phyloP scores from a whole-genome alignment of 2,888 invertebrate genomes.

The Molanna angustata region DNA sequence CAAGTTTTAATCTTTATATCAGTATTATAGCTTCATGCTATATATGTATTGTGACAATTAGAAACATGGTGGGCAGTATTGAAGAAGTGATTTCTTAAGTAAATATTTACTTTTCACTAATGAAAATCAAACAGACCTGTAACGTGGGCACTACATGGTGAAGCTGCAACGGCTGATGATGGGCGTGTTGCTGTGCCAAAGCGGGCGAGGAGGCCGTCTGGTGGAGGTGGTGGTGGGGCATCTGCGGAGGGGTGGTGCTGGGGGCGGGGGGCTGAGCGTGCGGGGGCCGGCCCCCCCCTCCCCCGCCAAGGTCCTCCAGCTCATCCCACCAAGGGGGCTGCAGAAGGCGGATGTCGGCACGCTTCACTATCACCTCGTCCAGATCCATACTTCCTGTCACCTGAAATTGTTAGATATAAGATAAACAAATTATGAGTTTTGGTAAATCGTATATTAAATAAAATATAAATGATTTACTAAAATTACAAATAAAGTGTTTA shows the following conservation, averaged over 20 bases:
- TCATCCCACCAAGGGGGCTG: constrained; percentile 98
- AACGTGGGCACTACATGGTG: constrained; percentile 43
- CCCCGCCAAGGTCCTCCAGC: constrained; percentile 64
- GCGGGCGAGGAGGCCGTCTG: constrained; percentile 16
- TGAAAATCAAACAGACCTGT: too few species aligned
- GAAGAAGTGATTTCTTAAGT: too few species aligned
- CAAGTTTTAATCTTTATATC: too few species aligned
- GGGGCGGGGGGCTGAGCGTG: constrained; percentile 41
- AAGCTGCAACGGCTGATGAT: constrained; percentile 37
- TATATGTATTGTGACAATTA: too few species aligned
- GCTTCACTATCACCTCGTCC: constrained; percentile 68
- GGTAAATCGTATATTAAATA: too few species aligned
- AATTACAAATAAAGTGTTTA: too few species aligned
- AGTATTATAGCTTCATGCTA: too few species aligned
- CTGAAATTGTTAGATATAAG: too few species aligned
- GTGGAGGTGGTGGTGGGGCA: constrained; percentile 11
- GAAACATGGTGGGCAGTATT: too few species aligned
- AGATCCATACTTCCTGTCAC: constrained; percentile 44
- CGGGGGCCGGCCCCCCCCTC: constrained; percentile 39
- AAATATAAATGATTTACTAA: too few species aligned
- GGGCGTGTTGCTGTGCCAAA: neutral
- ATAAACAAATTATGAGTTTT: too few species aligned
- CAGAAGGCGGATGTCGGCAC: constrained; percentile 86
- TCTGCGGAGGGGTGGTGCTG: constrained; percentile 41
- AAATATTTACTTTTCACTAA: too few species aligned